Evolutionary conservation across 2,113 vertebrate species (phyloP).

Genomic region (Cacatua alba): DNA sequence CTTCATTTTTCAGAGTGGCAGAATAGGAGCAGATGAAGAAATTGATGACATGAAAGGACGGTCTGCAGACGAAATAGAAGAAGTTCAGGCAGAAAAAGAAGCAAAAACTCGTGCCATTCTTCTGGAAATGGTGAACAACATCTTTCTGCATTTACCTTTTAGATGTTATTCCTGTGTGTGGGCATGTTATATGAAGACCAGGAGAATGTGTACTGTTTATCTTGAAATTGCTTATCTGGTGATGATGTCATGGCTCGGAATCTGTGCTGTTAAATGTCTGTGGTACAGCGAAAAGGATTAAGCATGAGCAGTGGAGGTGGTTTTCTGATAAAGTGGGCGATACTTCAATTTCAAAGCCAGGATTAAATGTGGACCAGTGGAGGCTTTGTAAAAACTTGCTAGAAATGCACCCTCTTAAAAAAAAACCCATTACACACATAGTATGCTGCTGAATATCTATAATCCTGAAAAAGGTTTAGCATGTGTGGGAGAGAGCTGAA

Average conservation of each 20-base stretch:
- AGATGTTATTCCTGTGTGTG: not conserved
- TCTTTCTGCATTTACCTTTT: not conserved
- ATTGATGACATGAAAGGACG: constrained; percentile 89
- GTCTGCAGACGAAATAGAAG: constrained; percentile 87
- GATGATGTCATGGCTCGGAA: not conserved
- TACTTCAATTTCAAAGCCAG: not conserved
- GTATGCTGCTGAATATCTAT: not conserved
- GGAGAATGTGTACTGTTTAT: not conserved
- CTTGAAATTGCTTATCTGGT: not conserved
- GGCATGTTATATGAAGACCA: not conserved
- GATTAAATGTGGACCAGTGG: not conserved
- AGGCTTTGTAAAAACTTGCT: not conserved
- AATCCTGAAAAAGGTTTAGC: not conserved
- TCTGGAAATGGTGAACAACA: constrained; percentile 91
- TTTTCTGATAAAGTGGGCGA: not conserved
- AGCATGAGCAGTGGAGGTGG: not conserved
- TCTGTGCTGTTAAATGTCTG: not conserved
- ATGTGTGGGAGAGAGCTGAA: not conserved
- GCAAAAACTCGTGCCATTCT: constrained; percentile 96
- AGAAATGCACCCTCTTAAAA: not conserved
- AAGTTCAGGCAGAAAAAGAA: constrained; percentile 91
- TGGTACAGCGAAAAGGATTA: not conserved
- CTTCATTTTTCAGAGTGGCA: constrained; percentile 85
- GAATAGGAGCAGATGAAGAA: constrained; percentile 96
- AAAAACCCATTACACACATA: accelerated